These are phyloP conservation scores for Dicyrtoma fusca DNA, from an alignment of 2,888 invertebrate genomes.

Conservation along the genomic window DNA sequence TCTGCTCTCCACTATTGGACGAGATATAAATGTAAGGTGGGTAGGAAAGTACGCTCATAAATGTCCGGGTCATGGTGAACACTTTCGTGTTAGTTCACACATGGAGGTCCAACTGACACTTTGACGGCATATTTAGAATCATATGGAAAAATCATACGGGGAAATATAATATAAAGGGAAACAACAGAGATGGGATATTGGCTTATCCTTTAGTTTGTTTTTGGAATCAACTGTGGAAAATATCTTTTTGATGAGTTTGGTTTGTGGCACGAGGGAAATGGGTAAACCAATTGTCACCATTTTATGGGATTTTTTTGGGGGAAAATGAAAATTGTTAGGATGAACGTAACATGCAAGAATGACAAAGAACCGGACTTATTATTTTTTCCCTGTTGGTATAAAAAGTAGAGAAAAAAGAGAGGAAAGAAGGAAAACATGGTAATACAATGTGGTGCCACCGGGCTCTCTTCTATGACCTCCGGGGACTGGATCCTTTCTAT, in stretches of 20 bases:
- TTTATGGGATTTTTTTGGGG: conserved; percentile 16
- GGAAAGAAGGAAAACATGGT: no score
- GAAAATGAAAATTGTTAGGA: conserved; percentile 13
- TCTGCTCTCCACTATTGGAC: no score
- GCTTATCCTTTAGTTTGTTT: conserved; percentile 4
- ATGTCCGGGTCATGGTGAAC: no score
- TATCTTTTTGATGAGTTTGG: conserved; percentile 15
- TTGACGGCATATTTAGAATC: no score
- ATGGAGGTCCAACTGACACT: no score
- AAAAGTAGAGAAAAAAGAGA: background rate
- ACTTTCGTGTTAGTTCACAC: background rate
- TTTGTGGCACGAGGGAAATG: conserved; percentile 14
- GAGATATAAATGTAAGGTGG: no score
- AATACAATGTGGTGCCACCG: no score
- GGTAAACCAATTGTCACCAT: conserved; percentile 10
- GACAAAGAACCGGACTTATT: background rate
- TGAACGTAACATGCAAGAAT: background rate
- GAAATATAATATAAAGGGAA: background rate
- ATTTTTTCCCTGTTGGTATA: background rate
- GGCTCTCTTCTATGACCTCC: no score
- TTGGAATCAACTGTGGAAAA: conserved; percentile 11
- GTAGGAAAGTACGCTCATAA: no score
- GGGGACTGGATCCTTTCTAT: no score
- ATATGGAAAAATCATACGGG: no score
- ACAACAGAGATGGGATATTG: background rate